Percentiles rank a stretch among this genome's conserved stretches.
Conservation (phyloP, 2,797 vertebrate genomes). For the Rhyacichthys aspro region DNA sequence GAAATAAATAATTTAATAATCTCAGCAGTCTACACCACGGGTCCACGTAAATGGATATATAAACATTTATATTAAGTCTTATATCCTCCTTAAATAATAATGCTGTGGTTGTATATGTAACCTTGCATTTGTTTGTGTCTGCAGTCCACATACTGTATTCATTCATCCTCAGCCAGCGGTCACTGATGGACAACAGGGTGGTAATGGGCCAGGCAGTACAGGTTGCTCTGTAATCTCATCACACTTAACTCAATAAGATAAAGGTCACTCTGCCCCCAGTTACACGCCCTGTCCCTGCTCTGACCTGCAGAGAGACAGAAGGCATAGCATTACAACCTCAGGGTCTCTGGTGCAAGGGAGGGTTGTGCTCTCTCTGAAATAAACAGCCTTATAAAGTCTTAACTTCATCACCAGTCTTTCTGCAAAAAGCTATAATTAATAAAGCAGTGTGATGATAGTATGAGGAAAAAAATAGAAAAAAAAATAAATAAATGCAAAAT, state of each 20-base stretch:
- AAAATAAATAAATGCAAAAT: slow-evolving; percentile 18
- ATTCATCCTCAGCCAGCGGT: slow-evolving; percentile 64
- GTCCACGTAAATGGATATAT: slow-evolving; percentile 36
- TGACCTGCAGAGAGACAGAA: slow-evolving; percentile 62
- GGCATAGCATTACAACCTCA: slow-evolving; percentile 39
- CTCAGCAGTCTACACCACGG: slow-evolving; percentile 45
- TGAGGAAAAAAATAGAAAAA: not conserved
- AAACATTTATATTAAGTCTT: slow-evolving; percentile 13
- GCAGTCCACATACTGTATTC: slow-evolving; percentile 45
- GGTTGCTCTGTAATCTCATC: slow-evolving; percentile 77
- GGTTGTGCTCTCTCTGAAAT: slow-evolving; percentile 13
- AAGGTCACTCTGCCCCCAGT: slow-evolving; percentile 66
- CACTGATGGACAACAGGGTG: slow-evolving; percentile 74
- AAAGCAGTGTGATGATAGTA: not conserved
- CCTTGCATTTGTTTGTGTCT: slow-evolving; percentile 45
- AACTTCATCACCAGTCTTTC: no score
- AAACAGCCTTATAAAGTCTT: no score
- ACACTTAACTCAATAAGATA: slow-evolving; percentile 75
- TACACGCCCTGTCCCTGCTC: slow-evolving; percentile 62
- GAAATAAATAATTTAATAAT: slow-evolving; percentile 61
- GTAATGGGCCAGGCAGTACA: slow-evolving; percentile 68
- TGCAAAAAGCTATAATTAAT: no score
- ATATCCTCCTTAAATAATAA: slow-evolving; percentile 3
- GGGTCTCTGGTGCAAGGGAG: slow-evolving; percentile 24
- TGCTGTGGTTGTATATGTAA: slow-evolving; percentile 29